Evolutionary conservation across 1,140 invertebrate species (phyloP), one percentile per base, ranked within the genome.

Genomic region (Nilaparvata lugens): DNA sequence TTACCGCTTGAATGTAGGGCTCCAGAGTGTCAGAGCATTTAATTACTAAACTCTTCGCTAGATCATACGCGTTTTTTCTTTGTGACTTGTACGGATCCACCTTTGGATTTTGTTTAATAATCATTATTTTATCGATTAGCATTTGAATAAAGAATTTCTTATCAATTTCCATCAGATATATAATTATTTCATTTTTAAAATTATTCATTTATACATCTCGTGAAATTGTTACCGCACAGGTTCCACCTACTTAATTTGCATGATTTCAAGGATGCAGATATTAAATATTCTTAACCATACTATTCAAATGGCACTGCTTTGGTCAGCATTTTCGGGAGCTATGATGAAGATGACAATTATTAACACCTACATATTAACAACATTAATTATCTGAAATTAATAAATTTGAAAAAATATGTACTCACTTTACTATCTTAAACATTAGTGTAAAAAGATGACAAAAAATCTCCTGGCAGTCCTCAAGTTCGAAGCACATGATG

Each of bases 401-500:
- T 11, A 16, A 14, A 14, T 2, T 19, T 64, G 23, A 55, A 25
- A 11, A 11, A 35, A 40, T 35, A 64, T 52, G 62, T 62, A 80
- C 82, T 86, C 75, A 95, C 91, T 94, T 97, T 66, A 97, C 89
- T 74, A 96, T 95, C 74, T 86, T 89, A 73, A 98, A 97, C 82
- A 98, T 95, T n/a, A 97, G 81, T 53, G 87, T 86, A 75, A 97
- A 97, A 0, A 98, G 78, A 40, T 86, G 85, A 70, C 92, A 94
- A 73, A 98, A 96, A 68, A 98, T 97, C 74, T 96, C 92, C 75
- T 97, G 93, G 68, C 90, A 96, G 73, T 97, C 94, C 74, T 98
- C 95, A 40, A 98, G 74, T 72, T 98, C 95, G 73, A 98, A 94
- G 74, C 95, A 98, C 87, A 98, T 97, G 74, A 97, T 97, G 74